These are phyloP conservation scores for Lithophane semibrunnea DNA, from an alignment of 2,888 invertebrate genomes.

Conservation along the genomic window DNA sequence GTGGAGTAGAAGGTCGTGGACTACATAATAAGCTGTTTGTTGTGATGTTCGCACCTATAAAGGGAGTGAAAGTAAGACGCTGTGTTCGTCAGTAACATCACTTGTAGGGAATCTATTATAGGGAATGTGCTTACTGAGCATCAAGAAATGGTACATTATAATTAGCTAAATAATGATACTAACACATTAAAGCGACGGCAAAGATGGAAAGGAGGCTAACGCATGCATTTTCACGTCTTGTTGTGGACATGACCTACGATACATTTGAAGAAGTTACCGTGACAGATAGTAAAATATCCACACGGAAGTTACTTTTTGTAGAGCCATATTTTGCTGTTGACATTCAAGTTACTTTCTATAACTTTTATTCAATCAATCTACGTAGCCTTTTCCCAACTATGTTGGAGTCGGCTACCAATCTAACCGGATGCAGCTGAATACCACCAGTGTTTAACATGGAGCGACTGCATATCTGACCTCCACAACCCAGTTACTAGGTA, in stretches of 20 bases:
- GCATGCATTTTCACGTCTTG: background rate
- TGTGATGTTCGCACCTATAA: background rate
- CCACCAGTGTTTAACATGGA: too few species aligned
- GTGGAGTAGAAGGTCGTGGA: constrained; percentile 34
- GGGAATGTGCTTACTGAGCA: background rate
- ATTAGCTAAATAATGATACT: background rate
- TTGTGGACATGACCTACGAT: background rate
- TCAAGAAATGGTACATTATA: background rate
- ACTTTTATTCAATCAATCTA: too few species aligned
- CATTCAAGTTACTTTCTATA: too few species aligned
- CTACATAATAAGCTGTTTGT: constrained; percentile 23
- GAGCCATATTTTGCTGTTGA: too few species aligned
- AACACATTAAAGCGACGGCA: background rate
- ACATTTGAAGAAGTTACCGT: background rate
- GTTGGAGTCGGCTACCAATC: too few species aligned
- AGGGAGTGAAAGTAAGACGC: background rate
- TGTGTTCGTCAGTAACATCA: background rate
- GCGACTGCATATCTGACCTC: too few species aligned
- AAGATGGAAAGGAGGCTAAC: background rate
- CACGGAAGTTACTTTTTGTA: too few species aligned
- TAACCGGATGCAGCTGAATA: too few species aligned
- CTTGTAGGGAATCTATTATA: too few species aligned
- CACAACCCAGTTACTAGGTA: too few species aligned
- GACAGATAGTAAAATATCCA: background rate
- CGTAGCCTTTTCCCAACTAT: too few species aligned